Evolutionary conservation across 2,797 vertebrate genomes (phyloP), one percentile per base, ranked within the genome.

Genomic region (Epinephelus malabaricus): DNA sequence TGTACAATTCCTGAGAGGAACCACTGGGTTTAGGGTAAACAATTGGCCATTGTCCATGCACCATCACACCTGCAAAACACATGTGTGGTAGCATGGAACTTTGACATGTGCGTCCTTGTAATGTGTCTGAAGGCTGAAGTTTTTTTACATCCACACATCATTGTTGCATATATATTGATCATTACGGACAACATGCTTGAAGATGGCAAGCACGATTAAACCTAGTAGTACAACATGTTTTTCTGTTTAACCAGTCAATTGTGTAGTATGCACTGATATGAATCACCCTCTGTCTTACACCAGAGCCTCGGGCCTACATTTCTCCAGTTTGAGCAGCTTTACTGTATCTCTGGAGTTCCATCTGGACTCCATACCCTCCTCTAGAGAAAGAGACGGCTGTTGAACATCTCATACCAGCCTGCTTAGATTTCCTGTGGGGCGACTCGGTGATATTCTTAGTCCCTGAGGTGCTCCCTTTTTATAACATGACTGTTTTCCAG

Each of bases 11-110:
- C 64, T 50, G 21, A 84, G 67, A 72, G 88, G 83, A 92, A 78
- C 68, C 49, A 19, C 64, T 56, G 46, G 30, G 55, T 50, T 75
- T 59, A 46, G 23, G 51, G 34, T 38, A 60, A 88, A 92, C 89
- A 71, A 88, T 90, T 77, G 64, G 3, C 86, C 53, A 81, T 90
- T 88, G 89, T 92, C 79, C 71, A 67, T 40, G 25, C 83, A 62
- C 23, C 70, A 13, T 55, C 79, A 69, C 90, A 92, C 89, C 89
- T 91, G 87, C 81, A 77, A 71, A 82, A 78, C 77, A 84, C 78
- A 79, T 86, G 82, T 76, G 59, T 66, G 46, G 53, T 59, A 64
- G 40, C 67, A 60, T 15, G 13, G 27, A 19, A 25, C 63, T 82
- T 72, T 50, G 40, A 63, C 73, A 68, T 67, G 74, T 78, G 7